Evolutionary conservation across 1,140 invertebrate genomes (phyloP).

Genomic region (Trichonephila inaurata): DNA sequence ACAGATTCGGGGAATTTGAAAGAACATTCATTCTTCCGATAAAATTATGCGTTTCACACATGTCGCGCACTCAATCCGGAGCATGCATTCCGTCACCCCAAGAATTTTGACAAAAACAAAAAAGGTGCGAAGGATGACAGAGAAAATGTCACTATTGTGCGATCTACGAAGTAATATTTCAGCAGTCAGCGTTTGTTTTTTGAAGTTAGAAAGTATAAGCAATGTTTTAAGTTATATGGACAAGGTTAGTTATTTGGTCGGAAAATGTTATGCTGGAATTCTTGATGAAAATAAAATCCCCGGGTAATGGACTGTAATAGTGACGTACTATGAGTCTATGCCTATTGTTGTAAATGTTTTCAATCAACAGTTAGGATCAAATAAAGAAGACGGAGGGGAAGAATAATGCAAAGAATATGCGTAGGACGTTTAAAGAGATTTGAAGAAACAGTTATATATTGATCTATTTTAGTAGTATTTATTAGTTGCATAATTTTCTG

Average conservation of each 20-base stretch:
- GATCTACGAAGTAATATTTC: not conserved
- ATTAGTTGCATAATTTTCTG: too few species aligned
- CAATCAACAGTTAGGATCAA: not conserved
- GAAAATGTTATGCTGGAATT: constrained; percentile 5
- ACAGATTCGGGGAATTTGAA: not conserved
- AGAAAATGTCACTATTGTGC: not conserved
- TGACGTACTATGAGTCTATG: not conserved
- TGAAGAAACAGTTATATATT: too few species aligned
- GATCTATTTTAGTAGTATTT: too few species aligned
- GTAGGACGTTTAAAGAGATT: too few species aligned
- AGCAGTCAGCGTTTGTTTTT: not conserved
- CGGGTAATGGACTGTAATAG: too few species aligned
- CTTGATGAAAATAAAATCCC: not conserved
- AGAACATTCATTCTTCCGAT: not conserved
- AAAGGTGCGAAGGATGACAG: not conserved
- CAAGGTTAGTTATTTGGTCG: not conserved
- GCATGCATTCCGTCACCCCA: constrained; percentile 16
- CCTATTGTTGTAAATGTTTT: not conserved
- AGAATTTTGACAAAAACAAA: not conserved
- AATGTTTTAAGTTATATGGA: not conserved
- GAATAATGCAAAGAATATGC: too few species aligned
- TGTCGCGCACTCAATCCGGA: not conserved
- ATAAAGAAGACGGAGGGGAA: not conserved
- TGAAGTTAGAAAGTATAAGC: not conserved
- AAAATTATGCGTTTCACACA: not conserved